Percentiles rank a stretch among this genome's conserved stretches.
Conservation (phyloP, 1,140 invertebrate species). For the Panagrolaimus sp. region DNA sequence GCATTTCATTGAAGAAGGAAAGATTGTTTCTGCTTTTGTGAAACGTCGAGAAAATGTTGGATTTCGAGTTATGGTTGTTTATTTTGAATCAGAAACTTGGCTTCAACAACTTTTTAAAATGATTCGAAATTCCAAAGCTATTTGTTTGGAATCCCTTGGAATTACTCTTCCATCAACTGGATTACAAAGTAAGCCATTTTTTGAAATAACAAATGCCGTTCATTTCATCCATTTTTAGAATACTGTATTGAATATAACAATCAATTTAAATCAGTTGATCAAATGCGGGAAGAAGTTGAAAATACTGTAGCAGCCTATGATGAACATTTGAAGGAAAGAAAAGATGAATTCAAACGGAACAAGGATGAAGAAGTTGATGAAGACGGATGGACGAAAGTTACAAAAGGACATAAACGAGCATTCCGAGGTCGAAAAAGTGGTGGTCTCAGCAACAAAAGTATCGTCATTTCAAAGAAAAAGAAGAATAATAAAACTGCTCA, state of each 20-base stretch:
- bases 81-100: slow-evolving; percentile 13
- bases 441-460: not conserved
- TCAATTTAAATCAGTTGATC: slow-evolving; percentile 1
- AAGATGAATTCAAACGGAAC: not conserved
- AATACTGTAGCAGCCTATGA: slow-evolving; percentile 3
- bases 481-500: no score
- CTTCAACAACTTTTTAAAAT: not conserved
- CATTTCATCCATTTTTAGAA: not conserved
- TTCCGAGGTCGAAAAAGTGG: not conserved
- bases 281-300: not conserved
- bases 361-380: not conserved
- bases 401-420: not conserved
- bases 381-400: not conserved
- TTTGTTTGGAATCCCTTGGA: not conserved
- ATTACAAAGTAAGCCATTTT: not conserved
- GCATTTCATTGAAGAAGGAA: slow-evolving; percentile 6
- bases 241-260: not conserved
- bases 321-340: not conserved
- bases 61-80: not conserved
- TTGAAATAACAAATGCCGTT: not conserved
- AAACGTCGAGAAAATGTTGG: not conserved
- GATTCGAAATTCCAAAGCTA: not conserved
- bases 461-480: no score
- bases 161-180: not conserved
- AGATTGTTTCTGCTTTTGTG: not conserved